phyloP scores from a whole-genome alignment of 2,888 invertebrate species.

The Oligia strigilis region DNA sequence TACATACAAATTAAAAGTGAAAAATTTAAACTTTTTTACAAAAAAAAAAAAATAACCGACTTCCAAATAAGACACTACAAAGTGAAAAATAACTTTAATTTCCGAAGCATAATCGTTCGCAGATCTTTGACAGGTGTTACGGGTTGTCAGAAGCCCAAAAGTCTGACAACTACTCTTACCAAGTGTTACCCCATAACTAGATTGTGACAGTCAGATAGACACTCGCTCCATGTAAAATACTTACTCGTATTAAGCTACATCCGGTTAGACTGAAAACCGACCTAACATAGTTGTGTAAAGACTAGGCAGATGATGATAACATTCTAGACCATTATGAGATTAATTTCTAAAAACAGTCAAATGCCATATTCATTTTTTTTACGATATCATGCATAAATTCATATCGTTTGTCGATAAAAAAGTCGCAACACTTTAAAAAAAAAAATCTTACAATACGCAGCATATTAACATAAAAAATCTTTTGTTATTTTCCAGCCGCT shows the following conservation, averaged over 20 bases:
- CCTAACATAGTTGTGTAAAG: not conserved
- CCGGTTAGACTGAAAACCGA: not conserved
- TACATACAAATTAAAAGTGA: too few species aligned
- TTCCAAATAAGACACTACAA: too few species aligned
- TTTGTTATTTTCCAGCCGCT: conserved; percentile 24
- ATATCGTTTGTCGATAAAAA: not conserved
- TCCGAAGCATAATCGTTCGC: too few species aligned
- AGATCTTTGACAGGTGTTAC: not conserved
- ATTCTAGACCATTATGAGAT: not conserved
- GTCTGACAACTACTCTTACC: not conserved
- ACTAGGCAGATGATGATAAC: not conserved
- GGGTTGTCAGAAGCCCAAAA: not conserved
- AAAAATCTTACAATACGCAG: not conserved
- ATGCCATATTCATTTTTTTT: not conserved
- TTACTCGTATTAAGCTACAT: not conserved
- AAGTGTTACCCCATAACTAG: not conserved
- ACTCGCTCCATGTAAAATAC: not conserved
- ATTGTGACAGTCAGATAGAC: not conserved
- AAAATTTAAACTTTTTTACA: too few species aligned
- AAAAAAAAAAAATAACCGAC: too few species aligned
- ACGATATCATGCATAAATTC: not conserved
- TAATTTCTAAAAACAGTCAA: not conserved
- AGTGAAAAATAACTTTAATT: too few species aligned
- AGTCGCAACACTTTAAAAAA: not conserved
- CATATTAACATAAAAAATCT: not conserved